Percentiles rank a stretch among this genome's conserved stretches.
Evolutionary conservation across 2,113 vertebrate genomes (phyloP).

Genomic region (Turnix velox): DNA sequence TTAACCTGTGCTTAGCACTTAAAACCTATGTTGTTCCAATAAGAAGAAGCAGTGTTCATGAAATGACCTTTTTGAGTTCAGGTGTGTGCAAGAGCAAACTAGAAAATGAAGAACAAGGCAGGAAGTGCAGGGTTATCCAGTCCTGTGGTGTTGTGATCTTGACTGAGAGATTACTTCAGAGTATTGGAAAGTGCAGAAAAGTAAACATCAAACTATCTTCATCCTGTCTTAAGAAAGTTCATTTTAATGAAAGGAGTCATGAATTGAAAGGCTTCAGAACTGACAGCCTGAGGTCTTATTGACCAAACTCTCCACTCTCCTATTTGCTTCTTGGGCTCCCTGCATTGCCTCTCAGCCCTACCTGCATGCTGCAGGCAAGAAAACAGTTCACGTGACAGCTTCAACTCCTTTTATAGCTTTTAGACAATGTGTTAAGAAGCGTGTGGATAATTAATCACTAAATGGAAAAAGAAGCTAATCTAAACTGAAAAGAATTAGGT

Average conservation of each 20-base stretch:
- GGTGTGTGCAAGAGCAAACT: neutral
- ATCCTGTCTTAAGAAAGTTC: neutral
- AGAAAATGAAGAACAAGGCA: neutral
- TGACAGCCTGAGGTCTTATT: neutral
- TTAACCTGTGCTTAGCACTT: rapidly evolving
- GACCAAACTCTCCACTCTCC: neutral
- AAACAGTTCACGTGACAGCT: neutral
- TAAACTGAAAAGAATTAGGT: neutral
- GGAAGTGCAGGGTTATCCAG: neutral
- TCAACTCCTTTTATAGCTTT: neutral
- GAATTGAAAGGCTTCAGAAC: neutral
- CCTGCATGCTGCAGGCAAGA: neutral
- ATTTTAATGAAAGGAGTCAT: neutral
- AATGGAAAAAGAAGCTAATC: neutral
- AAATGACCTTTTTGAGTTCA: neutral
- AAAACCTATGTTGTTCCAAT: neutral
- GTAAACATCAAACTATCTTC: slow-evolving; percentile 31
- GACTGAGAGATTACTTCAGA: neutral
- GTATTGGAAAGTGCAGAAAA: neutral
- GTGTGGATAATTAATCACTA: neutral
- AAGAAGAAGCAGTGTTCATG: neutral
- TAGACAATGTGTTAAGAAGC: neutral
- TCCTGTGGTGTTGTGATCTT: neutral
- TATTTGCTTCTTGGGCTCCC: no score
- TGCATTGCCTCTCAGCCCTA: neutral